Evolutionary conservation across 1,140 invertebrate genomes (phyloP).

Genomic region (Listronotus oregonensis): DNA sequence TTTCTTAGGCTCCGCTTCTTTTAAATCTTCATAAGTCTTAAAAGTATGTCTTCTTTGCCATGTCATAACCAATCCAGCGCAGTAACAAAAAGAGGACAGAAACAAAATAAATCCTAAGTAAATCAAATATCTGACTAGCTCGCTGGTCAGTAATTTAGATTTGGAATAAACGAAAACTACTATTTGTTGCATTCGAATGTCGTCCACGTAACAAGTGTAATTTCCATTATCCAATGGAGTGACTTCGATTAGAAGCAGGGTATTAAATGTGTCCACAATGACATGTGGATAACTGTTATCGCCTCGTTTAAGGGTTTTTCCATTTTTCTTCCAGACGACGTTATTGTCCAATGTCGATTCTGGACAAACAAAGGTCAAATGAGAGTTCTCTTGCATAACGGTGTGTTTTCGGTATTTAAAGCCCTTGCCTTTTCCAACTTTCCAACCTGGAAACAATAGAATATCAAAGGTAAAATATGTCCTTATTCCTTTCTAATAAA

Average conservation of each 20-base stretch:
- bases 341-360: constrained; percentile 56
- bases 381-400: constrained; percentile 59
- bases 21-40: constrained; percentile 50
- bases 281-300: constrained; percentile 56
- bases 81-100: constrained; percentile 60
- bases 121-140: constrained; percentile 60
- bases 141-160: constrained; percentile 42
- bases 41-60: constrained; percentile 52
- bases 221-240: constrained; percentile 60
- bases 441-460: constrained; percentile 43
- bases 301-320: constrained; percentile 55
- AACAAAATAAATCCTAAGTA: constrained; percentile 63
- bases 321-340: constrained; percentile 60
- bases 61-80: constrained; percentile 59
- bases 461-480: too few species aligned
- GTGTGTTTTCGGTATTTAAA: constrained; percentile 60
- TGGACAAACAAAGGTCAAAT: constrained; percentile 60
- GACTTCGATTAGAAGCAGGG: constrained; percentile 63
- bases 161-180: constrained; percentile 55
- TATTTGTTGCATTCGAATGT: constrained; percentile 59
- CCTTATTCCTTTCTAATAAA: too few species aligned
- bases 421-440: constrained; percentile 52
- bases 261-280: constrained; percentile 61
- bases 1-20: constrained; percentile 40
- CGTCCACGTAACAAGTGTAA: constrained; percentile 62